phyloP scores from a whole-genome alignment of 35 echinoderm and acorn worm species.

The Apostichopus japonicus region DNA sequence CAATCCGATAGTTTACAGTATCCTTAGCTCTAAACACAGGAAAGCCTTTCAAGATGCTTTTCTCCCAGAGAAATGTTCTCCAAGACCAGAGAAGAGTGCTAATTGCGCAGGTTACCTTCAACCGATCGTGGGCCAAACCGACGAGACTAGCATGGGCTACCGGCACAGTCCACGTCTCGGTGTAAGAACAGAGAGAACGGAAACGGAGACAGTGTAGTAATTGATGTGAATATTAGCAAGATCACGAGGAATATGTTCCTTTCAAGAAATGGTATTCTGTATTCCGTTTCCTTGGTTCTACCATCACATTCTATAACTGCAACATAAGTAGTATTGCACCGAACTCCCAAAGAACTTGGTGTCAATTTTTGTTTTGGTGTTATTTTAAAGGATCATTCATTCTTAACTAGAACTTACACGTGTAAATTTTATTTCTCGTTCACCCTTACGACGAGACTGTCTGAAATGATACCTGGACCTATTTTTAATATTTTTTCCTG shows the following conservation, averaged over 20 bases:
- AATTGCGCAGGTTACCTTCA: slow-evolving; percentile 26
- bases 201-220: slow-evolving; percentile 36
- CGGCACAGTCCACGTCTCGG: slow-evolving; percentile 33
- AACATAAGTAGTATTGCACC: too few species aligned
- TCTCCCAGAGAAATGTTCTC: slow-evolving; percentile 20
- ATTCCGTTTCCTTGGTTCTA: too few species aligned
- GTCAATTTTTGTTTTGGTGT: too few species aligned
- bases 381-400: too few species aligned
- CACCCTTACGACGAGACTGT: too few species aligned
- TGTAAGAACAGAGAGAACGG: slow-evolving; percentile 16
- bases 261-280: too few species aligned
- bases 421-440: too few species aligned
- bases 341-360: too few species aligned
- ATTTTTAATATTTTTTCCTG: too few species aligned
- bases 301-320: too few species aligned
- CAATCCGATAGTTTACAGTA: slow-evolving; percentile 64
- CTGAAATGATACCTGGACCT: too few species aligned
- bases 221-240: not conserved
- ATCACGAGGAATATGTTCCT: not conserved
- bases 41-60: slow-evolving; percentile 58
- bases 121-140: not conserved
- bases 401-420: too few species aligned
- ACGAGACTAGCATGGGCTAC: slow-evolving; percentile 34
- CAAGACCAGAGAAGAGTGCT: not conserved
- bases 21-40: slow-evolving; percentile 40